Percentiles rank a stretch among this genome's conserved stretches.
Evolutionary conservation across 2,113 vertebrate genomes (phyloP).

Genomic region (Prinia subflava): DNA sequence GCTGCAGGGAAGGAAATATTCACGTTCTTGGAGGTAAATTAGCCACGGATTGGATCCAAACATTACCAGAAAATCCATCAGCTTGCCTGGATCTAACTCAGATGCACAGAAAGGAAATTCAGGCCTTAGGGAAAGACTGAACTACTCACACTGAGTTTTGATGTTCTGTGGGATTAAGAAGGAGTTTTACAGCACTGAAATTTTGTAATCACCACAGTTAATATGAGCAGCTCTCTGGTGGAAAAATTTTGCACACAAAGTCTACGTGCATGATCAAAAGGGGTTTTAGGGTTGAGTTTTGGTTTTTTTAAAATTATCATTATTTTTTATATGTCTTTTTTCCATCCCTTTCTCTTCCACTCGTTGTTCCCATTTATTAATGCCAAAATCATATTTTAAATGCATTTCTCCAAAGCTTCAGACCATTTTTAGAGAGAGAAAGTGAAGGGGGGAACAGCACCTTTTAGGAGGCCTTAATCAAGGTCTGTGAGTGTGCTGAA

Average conservation of each 20-base stretch:
- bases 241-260: neutral
- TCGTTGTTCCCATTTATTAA: neutral
- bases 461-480: neutral
- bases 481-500: neutral
- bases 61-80: neutral
- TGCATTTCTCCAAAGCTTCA: neutral
- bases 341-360: neutral
- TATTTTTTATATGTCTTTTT: neutral
- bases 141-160: neutral
- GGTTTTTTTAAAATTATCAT: rapidly evolving
- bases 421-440: neutral
- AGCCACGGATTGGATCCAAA: neutral
- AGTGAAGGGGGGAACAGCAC: neutral
- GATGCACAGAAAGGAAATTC: neutral
- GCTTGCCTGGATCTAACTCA: neutral
- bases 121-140: neutral
- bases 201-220: neutral
- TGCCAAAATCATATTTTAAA: neutral
- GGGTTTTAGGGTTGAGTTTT: neutral
- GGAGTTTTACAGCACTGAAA: neutral
- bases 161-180: neutral
- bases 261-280: neutral
- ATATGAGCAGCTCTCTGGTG: neutral
- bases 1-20: neutral
- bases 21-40: neutral